Evolutionary conservation across 2,113 vertebrate species (phyloP).

Genomic region (Scomber japonicus): DNA sequence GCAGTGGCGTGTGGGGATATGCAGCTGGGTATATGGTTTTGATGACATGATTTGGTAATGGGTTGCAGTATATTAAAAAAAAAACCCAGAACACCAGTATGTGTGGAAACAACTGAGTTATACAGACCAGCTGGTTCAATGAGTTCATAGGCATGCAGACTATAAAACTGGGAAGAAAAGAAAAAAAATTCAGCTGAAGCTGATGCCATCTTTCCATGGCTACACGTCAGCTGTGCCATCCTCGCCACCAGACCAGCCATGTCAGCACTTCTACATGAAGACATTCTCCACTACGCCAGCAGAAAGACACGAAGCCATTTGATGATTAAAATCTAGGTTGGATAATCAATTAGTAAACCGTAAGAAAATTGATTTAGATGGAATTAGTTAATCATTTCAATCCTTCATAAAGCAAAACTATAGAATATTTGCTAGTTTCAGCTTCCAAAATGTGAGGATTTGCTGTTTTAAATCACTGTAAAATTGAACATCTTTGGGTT

Average conservation of each 20-base stretch:
- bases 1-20: background rate
- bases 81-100: background rate
- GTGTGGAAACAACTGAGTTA: constrained; percentile 19
- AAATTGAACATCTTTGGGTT: background rate
- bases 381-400: background rate
- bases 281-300: background rate
- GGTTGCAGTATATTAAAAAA: background rate
- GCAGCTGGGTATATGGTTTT: background rate
- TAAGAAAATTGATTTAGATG: background rate
- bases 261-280: constrained; percentile 40
- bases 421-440: background rate
- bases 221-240: constrained; percentile 46
- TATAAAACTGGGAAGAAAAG: constrained; percentile 10
- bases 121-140: constrained; percentile 24
- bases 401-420: background rate
- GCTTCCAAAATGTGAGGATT: background rate
- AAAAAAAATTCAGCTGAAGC: constrained; percentile 14
- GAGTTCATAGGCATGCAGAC: constrained; percentile 36
- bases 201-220: constrained; percentile 59
- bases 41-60: background rate
- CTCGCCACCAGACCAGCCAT: constrained; percentile 28
- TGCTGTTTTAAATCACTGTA: background rate
- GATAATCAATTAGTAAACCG: background rate
- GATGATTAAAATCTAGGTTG: background rate
- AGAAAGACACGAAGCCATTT: background rate